Base-by-base conservation (phyloP, 2,113 vertebrate species). In the Ptyas mucosa region DNA sequence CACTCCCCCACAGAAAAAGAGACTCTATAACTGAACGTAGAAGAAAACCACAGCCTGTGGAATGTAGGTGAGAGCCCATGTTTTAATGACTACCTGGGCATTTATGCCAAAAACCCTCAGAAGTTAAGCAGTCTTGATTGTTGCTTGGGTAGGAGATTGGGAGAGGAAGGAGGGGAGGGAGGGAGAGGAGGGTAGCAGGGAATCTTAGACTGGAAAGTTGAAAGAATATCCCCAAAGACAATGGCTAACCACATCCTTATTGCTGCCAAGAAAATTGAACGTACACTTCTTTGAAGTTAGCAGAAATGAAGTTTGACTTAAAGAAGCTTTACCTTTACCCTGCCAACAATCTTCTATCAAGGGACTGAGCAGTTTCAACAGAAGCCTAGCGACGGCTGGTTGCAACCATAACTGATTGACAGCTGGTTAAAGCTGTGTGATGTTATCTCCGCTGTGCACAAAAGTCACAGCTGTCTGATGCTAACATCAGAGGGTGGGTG, bases 381-480 rank as follows among this genome's bases (percentile, higher is more conserved):
- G 39, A 55, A 87, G 49, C 9, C n/a, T 46, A 51, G 14, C 81
- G 57, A 1, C 57, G 43, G 57, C 5, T 15, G 54, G 88, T 23
- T 26, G 43, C 52, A 0, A 49, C 39, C 90, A 14, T 1, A 86
- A 46, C 87, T 95, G 64, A 91, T 64, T 29, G 89, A 85, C 93
- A 91, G 85, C 90, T 90, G 85, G 93, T 94, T 92, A 89, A 90
- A 94, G 89, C 88, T 85, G 89, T 93, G 93, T 93, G 93, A 95
- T 93, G 93, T 90, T 94, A 93, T 91, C 92, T 91, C 69, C 49
- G 43, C 86, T 20, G 2, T 24, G 88, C 69, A 95, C 91, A 93
- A 89, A 95, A 94, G 89, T 46, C 89, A 95, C 92, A 87, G 93
- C 95, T 90, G 89, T 23, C 51, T 88, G 23, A 55, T 91, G 87